These are phyloP conservation scores for Strigamia maritima DNA, from an alignment of 2,888 invertebrate genomes.

Conservation along the genomic window DNA sequence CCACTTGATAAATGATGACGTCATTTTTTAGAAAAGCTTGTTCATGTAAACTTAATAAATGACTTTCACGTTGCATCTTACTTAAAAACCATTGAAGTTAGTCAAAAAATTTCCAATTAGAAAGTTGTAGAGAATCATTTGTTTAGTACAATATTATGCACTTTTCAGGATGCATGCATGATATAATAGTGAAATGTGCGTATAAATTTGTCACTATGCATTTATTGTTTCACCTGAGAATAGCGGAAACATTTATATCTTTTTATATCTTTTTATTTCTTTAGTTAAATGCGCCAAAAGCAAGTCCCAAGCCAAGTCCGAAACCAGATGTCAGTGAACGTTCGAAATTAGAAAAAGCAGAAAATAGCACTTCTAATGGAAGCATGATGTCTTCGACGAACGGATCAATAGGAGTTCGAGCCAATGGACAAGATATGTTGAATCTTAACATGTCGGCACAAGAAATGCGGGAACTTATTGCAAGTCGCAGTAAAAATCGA, in stretches of 20 bases:
- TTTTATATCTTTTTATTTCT: not conserved
- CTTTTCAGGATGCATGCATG: too few species aligned
- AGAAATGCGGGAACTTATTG: conserved; percentile 80
- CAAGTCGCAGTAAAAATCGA: conserved; percentile 71
- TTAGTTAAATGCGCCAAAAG: conserved; percentile 36
- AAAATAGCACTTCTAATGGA: conserved; percentile 34
- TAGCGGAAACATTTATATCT: not conserved
- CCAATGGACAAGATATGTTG: conserved; percentile 51
- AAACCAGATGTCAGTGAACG: conserved; percentile 36
- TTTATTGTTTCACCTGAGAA: too few species aligned
- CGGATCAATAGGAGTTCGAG: not conserved
- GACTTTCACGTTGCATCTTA: too few species aligned
- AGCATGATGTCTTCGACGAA: not conserved
- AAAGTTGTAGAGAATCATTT: too few species aligned
- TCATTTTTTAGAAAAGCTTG: too few species aligned
- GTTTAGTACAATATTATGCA: too few species aligned
- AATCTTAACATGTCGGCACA: conserved; percentile 89
- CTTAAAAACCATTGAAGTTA: too few species aligned
- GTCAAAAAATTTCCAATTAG: too few species aligned
- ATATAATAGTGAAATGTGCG: too few species aligned
- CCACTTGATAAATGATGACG: too few species aligned
- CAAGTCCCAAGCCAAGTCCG: conserved; percentile 46
- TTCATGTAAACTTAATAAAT: too few species aligned
- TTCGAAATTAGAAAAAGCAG: not conserved
- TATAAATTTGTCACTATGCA: too few species aligned